phyloP scores from a whole-genome alignment of 2,797 vertebrate genomes.

The Lateolabrax maculatus region DNA sequence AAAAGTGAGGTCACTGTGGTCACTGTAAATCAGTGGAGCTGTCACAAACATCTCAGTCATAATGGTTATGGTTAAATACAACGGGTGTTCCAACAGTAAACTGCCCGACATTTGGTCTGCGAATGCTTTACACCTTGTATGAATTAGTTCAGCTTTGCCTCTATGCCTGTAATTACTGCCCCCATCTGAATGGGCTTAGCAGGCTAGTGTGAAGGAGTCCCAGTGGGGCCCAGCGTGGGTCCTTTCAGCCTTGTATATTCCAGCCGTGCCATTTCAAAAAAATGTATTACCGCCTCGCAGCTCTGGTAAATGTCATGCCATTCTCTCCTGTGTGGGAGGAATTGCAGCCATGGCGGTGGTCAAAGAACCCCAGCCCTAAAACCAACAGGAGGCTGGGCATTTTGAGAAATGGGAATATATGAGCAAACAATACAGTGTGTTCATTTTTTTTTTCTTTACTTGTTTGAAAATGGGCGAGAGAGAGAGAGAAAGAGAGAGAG shows the following conservation, averaged over 20 bases:
- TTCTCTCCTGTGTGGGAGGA: conserved; percentile 84
- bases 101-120: conserved; percentile 69
- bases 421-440: conserved; percentile 66
- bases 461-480: conserved; percentile 16
- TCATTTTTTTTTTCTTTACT: conserved; percentile 46
- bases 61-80: conserved; percentile 57
- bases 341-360: conserved; percentile 74
- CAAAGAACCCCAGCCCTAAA: conserved; percentile 72
- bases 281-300: conserved; percentile 81
- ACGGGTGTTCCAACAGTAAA: conserved; percentile 58
- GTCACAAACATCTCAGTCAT: conserved; percentile 56
- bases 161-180: conserved; percentile 83
- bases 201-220: conserved; percentile 80
- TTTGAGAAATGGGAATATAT: conserved; percentile 70
- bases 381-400: conserved; percentile 74
- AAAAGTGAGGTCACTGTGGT: conserved; percentile 41
- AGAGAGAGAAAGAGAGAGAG: background rate
- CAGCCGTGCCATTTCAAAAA: conserved; percentile 80
- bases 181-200: conserved; percentile 84
- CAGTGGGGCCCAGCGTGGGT: conserved; percentile 83
- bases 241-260: conserved; percentile 84
- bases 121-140: conserved; percentile 79
- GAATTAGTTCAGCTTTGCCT: conserved; percentile 84
- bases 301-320: conserved; percentile 87
- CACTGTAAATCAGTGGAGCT: conserved; percentile 49